Evolutionary conservation across 2,113 vertebrate species (phyloP), one percentile per base, ranked within the genome.

Genomic region (Camelus bactrianus): DNA sequence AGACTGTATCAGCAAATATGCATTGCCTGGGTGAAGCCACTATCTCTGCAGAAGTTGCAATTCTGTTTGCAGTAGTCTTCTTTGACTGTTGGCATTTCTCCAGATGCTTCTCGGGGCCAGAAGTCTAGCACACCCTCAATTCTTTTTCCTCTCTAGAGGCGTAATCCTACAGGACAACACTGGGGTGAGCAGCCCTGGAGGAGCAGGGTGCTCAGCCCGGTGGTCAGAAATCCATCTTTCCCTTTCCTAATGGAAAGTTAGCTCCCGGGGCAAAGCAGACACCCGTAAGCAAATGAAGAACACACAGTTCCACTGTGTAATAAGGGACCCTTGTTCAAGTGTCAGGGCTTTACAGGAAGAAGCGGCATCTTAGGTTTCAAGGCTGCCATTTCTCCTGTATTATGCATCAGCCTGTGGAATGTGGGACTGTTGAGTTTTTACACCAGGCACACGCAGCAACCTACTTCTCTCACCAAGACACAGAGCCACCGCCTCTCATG

Each of bases 181-280:
- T 67, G 19, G 10, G 16, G 65, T 76, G 48, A 86, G 19, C 48
- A 56, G 19, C 14, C 87, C 69, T 83, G 48, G 42, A 86, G 72
- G 12, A 93, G 77, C 77, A 87, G 35, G 58, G 50, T 70, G 38
- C 26, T 92, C 89, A 80, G 52, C 72, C 67, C 5, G 48, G 32
- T 1, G 32, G 58, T 48, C 32, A 81, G 67, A 95, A 97, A 96
- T 79, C 89, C 83, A 35, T 95, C 76, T 42, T 86, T 48, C n/a
- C 19, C 38, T 93, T 86, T 84, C 50, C 46, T 83, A 64, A 48
- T 20, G 89, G 42, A 91, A 88, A 92, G n/a, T 67, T 81, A 95
- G 81, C 32, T 93, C 50, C 56, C 50, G 38, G 15, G 17, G 50
- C 52, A 48, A 93, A 92, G 48, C 8, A 54, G 8, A 58, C 8